phyloP scores from a whole-genome alignment of 2,113 vertebrate species.

The Cavia aperea region DNA sequence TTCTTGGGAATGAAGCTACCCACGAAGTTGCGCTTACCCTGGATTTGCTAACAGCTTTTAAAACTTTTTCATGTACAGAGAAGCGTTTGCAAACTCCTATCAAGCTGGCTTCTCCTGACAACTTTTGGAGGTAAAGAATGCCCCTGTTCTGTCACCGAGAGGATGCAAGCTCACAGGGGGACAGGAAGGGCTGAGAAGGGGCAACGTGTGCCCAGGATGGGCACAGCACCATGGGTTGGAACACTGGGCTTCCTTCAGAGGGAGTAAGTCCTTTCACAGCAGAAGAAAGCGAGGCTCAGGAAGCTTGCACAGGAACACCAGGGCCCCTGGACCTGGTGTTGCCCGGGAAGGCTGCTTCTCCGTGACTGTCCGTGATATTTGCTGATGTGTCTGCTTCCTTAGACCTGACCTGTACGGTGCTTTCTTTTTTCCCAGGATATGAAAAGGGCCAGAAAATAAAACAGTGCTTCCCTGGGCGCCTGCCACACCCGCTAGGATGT shows the following conservation, averaged over 20 bases:
- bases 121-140: not conserved
- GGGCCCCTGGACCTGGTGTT: accelerated
- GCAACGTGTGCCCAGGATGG: accelerated
- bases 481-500: conserved; percentile 87
- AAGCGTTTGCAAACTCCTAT: accelerated
- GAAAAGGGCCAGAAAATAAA: conserved; percentile 54
- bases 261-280: not conserved
- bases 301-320: not conserved
- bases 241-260: not conserved
- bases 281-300: not conserved
- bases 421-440: conserved; percentile 77
- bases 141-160: not conserved
- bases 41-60: accelerated
- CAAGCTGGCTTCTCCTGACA: accelerated
- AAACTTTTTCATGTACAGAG: not conserved
- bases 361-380: accelerated
- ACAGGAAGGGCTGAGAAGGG: accelerated
- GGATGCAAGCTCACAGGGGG: accelerated
- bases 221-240: accelerated
- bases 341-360: not conserved
- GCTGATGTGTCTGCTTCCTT: not conserved
- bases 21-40: accelerated
- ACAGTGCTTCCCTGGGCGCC: conserved; percentile 57
- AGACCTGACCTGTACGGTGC: not conserved
- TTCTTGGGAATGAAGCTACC: accelerated